Evolutionary conservation across 2,888 invertebrate genomes (phyloP).

Genomic region (Limenitis camilla): DNA sequence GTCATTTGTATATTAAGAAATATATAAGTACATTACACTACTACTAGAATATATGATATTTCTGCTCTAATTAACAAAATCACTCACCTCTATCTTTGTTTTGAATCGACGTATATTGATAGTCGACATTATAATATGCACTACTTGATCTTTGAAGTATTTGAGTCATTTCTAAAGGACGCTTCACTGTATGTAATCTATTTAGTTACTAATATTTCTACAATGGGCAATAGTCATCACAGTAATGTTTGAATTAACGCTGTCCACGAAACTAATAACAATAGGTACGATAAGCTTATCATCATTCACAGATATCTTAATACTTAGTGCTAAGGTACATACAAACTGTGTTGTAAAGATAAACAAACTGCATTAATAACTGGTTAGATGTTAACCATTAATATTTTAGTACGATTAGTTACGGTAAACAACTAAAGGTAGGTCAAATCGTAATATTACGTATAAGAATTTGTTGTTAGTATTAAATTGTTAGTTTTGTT

Average conservation of each 20-base stretch:
- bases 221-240: background rate
- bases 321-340: background rate
- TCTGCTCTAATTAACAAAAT: background rate
- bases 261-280: constrained; percentile 16
- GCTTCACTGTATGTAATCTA: background rate
- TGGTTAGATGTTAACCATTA: too few relatives aligned
- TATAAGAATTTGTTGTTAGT: too few relatives aligned
- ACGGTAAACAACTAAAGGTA: too few relatives aligned
- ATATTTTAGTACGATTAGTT: too few relatives aligned
- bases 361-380: too few relatives aligned
- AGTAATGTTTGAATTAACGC: constrained; percentile 1
- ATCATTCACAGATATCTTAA: constrained; percentile 11
- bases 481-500: too few relatives aligned
- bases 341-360: too few relatives aligned
- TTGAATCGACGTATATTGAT: constrained; percentile 52
- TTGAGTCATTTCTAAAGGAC: constrained; percentile 36
- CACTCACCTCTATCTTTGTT: constrained; percentile 54
- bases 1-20: too few relatives aligned
- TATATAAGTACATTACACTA: too few relatives aligned
- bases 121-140: constrained; percentile 57
- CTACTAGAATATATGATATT: too few relatives aligned
- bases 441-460: too few relatives aligned
- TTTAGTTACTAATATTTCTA: background rate
- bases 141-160: constrained; percentile 39
- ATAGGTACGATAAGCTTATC: constrained; percentile 27